phyloP scores from a whole-genome alignment of 2,797 vertebrate species.

The Hafferia zeledoni region DNA sequence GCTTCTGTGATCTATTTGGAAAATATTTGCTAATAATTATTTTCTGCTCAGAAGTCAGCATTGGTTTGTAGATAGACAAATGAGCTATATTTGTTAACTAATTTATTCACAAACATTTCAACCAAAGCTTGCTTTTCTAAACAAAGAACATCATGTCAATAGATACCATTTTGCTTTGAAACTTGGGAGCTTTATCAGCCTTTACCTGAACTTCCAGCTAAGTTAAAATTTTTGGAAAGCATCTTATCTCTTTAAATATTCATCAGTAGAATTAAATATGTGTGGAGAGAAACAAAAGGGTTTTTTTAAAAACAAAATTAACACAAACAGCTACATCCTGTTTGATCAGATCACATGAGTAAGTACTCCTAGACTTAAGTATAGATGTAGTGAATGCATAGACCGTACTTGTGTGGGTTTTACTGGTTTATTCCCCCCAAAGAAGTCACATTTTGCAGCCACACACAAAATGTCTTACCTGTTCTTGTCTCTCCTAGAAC shows the following conservation, averaged over 20 bases:
- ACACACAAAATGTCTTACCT: neutral
- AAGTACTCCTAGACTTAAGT: neutral
- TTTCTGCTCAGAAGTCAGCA: neutral
- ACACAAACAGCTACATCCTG: neutral
- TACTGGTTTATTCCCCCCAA: neutral
- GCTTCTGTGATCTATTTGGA: neutral
- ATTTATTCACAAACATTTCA: neutral
- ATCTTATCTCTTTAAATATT: neutral
- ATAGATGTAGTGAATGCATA: neutral
- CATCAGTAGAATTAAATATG: neutral
- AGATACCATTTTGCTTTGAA: neutral
- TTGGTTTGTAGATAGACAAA: neutral
- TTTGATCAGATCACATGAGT: neutral
- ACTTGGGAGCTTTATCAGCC: neutral
- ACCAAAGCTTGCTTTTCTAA: neutral
- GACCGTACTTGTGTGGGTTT: neutral
- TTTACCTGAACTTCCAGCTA: neutral
- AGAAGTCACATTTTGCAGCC: neutral
- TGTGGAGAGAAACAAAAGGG: neutral
- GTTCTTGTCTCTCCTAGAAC: neutral
- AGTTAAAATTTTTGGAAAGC: neutral
- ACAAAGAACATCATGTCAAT: neutral
- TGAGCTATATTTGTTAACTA: neutral
- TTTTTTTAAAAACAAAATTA: neutral
- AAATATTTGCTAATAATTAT: slow-evolving; percentile 12